These are phyloP conservation scores for Heteropelma amictum DNA, from an alignment of 2,888 invertebrate species.

Conservation along the genomic window DNA sequence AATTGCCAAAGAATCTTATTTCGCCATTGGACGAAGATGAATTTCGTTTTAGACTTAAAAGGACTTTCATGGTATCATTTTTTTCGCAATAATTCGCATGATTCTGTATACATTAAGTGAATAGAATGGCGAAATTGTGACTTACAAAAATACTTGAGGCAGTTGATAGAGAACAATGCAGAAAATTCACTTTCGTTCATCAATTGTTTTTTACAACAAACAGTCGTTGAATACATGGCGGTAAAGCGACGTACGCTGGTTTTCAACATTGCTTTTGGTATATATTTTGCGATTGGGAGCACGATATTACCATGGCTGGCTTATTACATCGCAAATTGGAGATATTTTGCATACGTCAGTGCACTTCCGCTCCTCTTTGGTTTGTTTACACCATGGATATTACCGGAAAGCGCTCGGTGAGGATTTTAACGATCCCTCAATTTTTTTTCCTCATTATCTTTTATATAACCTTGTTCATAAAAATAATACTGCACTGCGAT, in stretches of 20 bases:
- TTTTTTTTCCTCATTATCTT: too few relatives aligned
- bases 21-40: too few relatives aligned
- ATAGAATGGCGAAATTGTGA: too few relatives aligned
- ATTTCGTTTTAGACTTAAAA: too few relatives aligned
- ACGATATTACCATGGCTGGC: constrained; percentile 79
- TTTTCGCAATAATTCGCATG: too few relatives aligned
- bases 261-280: constrained; percentile 79
- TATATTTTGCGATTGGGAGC: constrained; percentile 79
- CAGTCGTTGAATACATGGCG: constrained; percentile 80
- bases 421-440: neutral
- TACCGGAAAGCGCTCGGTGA: constrained; percentile 80
- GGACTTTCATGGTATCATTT: too few relatives aligned
- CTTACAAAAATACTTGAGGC: too few relatives aligned
- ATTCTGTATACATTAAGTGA: too few relatives aligned
- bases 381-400: constrained; percentile 77
- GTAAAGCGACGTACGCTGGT: constrained; percentile 79
- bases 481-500: too few relatives aligned
- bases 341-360: constrained; percentile 76
- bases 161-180: too few relatives aligned
- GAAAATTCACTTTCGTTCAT: neutral
- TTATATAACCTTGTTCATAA: too few relatives aligned
- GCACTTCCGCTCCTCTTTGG: constrained; percentile 77
- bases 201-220: neutral
- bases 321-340: constrained; percentile 79
- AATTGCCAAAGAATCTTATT: too few relatives aligned